Percentiles rank a stretch among this genome's conserved stretches.
Conservation (phyloP, 2,113 vertebrate species). For the Myrmophylax atrothorax region DNA sequence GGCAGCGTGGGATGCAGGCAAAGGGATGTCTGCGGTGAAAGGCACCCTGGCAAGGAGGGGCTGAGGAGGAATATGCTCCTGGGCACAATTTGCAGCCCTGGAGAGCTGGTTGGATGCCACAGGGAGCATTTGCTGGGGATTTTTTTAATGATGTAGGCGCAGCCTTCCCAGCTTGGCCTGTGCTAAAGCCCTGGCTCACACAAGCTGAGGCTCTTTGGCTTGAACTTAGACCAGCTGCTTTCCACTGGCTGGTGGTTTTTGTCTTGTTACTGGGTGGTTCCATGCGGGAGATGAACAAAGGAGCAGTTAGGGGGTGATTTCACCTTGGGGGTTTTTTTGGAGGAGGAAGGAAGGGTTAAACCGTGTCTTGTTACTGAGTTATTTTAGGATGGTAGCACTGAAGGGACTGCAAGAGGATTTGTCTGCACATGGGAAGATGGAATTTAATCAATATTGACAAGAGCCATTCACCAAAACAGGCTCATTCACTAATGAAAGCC, state of each 20-base stretch:
- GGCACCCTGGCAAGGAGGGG: slow-evolving; percentile 42
- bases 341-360: slow-evolving; percentile 18
- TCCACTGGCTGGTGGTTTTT: slow-evolving; percentile 43
- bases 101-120: slow-evolving; percentile 58
- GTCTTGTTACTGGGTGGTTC: slow-evolving; percentile 23
- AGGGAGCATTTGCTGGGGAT: slow-evolving; percentile 51
- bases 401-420: background rate
- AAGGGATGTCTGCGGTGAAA: slow-evolving; percentile 38
- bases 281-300: background rate
- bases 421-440: slow-evolving; percentile 1
- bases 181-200: background rate
- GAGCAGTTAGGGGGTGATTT: background rate
- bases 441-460: slow-evolving; percentile 58
- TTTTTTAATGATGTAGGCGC: slow-evolving; percentile 54
- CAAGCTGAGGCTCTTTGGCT: slow-evolving; percentile 43
- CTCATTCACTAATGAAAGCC: slow-evolving; percentile 21
- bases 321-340: background rate
- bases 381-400: background rate
- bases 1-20: slow-evolving; percentile 31
- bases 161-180: slow-evolving; percentile 40
- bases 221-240: slow-evolving; percentile 62
- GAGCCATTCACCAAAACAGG: slow-evolving; percentile 20
- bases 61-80: slow-evolving; percentile 28
- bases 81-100: slow-evolving; percentile 50
- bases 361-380: background rate